Evolutionary conservation across 2,113 vertebrate species (phyloP).

Genomic region (Forbesichthys agassizii): DNA sequence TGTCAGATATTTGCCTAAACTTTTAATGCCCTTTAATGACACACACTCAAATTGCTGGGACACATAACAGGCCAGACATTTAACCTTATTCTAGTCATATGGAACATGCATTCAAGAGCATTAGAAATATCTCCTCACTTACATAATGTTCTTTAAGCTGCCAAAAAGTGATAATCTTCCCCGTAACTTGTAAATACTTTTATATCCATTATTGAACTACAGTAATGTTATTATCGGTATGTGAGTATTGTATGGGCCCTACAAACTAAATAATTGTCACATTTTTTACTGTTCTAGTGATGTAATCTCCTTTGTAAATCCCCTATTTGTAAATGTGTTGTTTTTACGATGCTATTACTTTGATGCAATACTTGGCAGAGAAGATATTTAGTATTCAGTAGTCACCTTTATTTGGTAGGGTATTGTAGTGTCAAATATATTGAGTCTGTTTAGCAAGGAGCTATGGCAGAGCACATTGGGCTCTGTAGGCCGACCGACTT

Average conservation of each 20-base stretch:
- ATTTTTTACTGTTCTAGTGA: not conserved
- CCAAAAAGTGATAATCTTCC: constrained; percentile 2
- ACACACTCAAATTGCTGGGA: constrained; percentile 21
- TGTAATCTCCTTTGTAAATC: too few species aligned
- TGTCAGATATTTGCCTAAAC: constrained; percentile 75
- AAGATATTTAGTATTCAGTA: not conserved
- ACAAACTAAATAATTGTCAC: not conserved
- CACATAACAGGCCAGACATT: constrained; percentile 53
- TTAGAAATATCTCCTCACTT: not conserved
- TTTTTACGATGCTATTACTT: too few species aligned
- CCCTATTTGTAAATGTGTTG: too few species aligned
- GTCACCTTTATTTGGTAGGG: not conserved
- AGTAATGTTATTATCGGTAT: not conserved
- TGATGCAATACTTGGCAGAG: not conserved
- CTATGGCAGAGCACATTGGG: not conserved
- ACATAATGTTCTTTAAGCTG: constrained; percentile 21
- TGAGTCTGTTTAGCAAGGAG: constrained; percentile 25
- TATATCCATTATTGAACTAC: not conserved
- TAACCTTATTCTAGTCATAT: constrained; percentile 28
- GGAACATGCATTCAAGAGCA: constrained; percentile 33
- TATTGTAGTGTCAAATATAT: not conserved
- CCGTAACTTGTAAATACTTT: not conserved
- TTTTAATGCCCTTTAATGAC: constrained; percentile 70
- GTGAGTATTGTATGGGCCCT: not conserved
- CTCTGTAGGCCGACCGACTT: too few species aligned